phyloP scores from a whole-genome alignment of 2,113 vertebrate species.

The Sinocyclocheilus maitianheensis region DNA sequence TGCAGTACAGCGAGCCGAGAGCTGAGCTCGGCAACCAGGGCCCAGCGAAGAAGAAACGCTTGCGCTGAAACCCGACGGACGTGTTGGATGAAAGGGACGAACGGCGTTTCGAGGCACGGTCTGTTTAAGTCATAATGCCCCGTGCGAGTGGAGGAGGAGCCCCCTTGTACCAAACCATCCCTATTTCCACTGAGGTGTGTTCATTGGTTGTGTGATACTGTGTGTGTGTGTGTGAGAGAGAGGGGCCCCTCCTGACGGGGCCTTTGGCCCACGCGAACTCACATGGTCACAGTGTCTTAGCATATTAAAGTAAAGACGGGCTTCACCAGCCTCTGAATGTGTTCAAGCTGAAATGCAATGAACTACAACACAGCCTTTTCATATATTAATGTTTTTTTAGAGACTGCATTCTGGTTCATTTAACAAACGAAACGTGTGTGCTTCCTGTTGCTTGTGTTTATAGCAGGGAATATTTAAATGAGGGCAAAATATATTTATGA shows the following conservation, averaged over 20 bases:
- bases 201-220: background rate
- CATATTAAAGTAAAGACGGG: conserved; percentile 1
- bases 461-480: conserved; percentile 28
- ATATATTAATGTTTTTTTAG: conserved; percentile 57
- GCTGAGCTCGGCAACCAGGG: conserved; percentile 77
- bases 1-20: conserved; percentile 88
- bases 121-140: conserved; percentile 47
- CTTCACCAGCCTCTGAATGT: conserved; percentile 23
- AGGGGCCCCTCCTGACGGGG: conserved; percentile 53
- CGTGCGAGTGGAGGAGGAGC: background rate
- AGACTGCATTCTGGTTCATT: conserved; percentile 61
- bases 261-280: conserved; percentile 66
- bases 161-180: conserved; percentile 60
- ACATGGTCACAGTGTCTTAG: conserved; percentile 69
- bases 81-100: conserved; percentile 58
- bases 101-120: conserved; percentile 39
- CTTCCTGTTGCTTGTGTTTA: background rate
- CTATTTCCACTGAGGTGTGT: conserved; percentile 25
- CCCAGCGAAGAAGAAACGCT: conserved; percentile 85
- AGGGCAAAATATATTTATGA: background rate
- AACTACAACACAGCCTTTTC: conserved; percentile 9
- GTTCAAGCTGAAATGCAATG: background rate
- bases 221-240: conserved; percentile 44
- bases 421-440: conserved; percentile 58
- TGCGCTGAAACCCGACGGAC: conserved; percentile 59